Evolutionary conservation across 35 echinoderm and acorn worm species (phyloP), one percentile per base, ranked within the genome.

Genomic region (Stichopus chloronotus): DNA sequence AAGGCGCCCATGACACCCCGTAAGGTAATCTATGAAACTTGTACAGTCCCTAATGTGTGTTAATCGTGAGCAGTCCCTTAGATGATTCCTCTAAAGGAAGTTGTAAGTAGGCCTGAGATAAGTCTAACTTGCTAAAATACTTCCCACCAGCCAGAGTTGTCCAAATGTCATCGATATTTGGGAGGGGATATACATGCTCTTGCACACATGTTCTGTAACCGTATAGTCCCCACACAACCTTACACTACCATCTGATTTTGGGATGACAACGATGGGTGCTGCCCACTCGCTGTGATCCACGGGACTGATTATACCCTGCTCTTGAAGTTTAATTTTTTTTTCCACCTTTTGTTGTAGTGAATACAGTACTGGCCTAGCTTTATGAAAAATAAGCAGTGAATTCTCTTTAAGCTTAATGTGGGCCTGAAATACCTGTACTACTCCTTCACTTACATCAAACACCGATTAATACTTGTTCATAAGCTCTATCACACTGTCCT

Each of bases 141-240:
- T 94, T 58, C 4, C 93, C 86, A 57, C 61, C 81, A n/a, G 79
- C 43, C 63, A 95, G 61, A 8, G 10, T 76, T 53, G 94, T 19
- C 25, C 92, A 95, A 5, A 95, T 12, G 56, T 95, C 94, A 55
- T 95, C 82, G 16, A 92, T 53, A 52, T 95, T 92, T 58, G 90
- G 94, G 10, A 95, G 76, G 5, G 91, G 90, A 65, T 95, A 92
- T 21, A 68, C n/a, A 23, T 92, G 90, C 57, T 92, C 59, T 17
- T 55, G 78, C n/a, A 91, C 56, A 8, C 52, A 81, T 52, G 72
- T 56, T 52, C 92, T 95, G 84, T 95, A 25, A 79, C 23, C 21
- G 76, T 83, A 53, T 83, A 95, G 79, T 95, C 94, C 6, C 94
- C 94, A 88, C 90, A 95, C 5, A 92, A 92, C 6, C 94, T 52